These are phyloP conservation scores for Phengaris alcon DNA, from an alignment of 2,888 invertebrate species.

Conservation along the genomic window DNA sequence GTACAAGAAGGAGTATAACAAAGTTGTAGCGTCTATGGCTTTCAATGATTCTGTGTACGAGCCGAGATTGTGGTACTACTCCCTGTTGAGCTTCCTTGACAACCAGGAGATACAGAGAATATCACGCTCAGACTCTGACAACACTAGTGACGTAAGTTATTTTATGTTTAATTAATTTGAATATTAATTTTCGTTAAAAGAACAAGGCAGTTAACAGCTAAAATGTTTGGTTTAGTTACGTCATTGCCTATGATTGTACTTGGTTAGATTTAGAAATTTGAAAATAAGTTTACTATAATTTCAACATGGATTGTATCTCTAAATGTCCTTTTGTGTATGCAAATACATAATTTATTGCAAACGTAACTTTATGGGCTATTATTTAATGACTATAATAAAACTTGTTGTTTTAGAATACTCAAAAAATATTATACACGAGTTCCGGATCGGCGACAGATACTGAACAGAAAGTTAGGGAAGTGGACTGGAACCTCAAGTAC, in stretches of 20 bases:
- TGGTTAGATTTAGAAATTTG: too few species aligned
- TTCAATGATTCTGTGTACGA: slow-evolving; percentile 29
- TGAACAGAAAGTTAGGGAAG: not conserved
- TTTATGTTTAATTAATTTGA: not conserved
- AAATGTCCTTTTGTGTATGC: too few species aligned
- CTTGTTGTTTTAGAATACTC: not conserved
- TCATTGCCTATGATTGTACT: too few species aligned
- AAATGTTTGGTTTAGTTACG: too few species aligned
- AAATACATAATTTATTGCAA: too few species aligned
- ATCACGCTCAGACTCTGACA: slow-evolving; percentile 27
- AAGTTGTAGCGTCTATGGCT: slow-evolving; percentile 30
- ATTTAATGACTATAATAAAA: too few species aligned
- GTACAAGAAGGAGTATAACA: slow-evolving; percentile 33
- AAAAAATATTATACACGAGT: not conserved
- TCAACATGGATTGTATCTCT: too few species aligned
- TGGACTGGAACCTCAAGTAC: slow-evolving; percentile 6
- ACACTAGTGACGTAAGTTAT: slow-evolving; percentile 29
- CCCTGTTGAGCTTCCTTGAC: slow-evolving; percentile 30
- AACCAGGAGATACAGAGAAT: slow-evolving; percentile 28
- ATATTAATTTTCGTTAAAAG: not conserved
- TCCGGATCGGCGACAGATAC: not conserved
- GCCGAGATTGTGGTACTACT: slow-evolving; percentile 33
- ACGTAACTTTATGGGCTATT: too few species aligned
- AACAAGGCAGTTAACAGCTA: too few species aligned
- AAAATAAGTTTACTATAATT: too few species aligned